Percentiles rank a stretch among this genome's conserved stretches.
phyloP scores from a whole-genome alignment of 2,113 vertebrate genomes.

The Rattus norvegicus region DNA sequence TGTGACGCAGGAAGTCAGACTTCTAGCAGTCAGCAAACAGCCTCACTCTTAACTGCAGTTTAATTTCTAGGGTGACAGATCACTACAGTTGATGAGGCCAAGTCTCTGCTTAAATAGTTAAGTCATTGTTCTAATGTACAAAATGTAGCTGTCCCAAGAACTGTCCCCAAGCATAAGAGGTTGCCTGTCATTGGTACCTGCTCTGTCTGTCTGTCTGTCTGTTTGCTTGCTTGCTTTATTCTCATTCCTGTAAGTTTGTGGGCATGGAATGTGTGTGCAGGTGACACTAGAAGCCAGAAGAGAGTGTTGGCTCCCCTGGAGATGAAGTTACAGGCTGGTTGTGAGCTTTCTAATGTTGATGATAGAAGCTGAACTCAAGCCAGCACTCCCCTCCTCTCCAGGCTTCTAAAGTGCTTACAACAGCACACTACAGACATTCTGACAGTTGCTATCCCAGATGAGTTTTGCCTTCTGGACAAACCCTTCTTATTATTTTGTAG shows the following conservation, averaged over 20 bases:
- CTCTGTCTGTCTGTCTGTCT: not conserved
- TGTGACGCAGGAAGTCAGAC: not conserved
- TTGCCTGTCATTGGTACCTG: not conserved
- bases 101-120: not conserved
- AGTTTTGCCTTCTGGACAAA: not conserved
- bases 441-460: not conserved
- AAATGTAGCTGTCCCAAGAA: not conserved
- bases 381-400: too few relatives aligned
- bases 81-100: not conserved
- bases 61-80: constrained; percentile 26
- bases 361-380: not conserved
- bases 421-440: not conserved
- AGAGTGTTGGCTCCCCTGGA: not conserved
- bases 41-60: not conserved
- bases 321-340: too few relatives aligned
- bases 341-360: not conserved
- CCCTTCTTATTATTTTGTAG: not conserved
- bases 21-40: not conserved
- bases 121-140: not conserved
- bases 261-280: too few relatives aligned
- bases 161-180: not conserved
- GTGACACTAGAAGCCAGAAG: too few relatives aligned
- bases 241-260: not conserved
- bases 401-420: not conserved
- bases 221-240: not conserved